phyloP scores from a whole-genome alignment of 2,888 invertebrate genomes.

The Crossocerus cetratus region DNA sequence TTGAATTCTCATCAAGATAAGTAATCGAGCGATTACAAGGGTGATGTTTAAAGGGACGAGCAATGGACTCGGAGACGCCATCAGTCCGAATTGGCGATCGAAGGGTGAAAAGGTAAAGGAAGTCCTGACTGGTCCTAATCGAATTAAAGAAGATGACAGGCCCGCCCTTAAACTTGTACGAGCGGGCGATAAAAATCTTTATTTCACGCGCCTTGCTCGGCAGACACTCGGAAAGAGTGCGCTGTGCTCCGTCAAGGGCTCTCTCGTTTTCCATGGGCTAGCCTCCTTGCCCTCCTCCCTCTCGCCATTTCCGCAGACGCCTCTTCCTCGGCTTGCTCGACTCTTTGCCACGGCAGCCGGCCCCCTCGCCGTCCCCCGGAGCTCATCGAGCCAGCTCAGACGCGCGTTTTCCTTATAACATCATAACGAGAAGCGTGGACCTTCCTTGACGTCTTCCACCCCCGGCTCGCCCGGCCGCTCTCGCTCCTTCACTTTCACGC shows the following conservation, averaged over 20 bases:
- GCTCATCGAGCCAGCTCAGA: slow-evolving; percentile 33
- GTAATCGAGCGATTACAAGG: no score
- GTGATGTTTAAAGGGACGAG: neutral
- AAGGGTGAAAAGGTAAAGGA: neutral
- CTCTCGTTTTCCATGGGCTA: slow-evolving; percentile 2
- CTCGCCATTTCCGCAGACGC: neutral
- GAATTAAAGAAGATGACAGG: slow-evolving; percentile 29
- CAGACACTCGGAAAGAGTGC: slow-evolving; percentile 45
- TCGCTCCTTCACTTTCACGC: slow-evolving; percentile 10
- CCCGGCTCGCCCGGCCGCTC: slow-evolving; percentile 30
- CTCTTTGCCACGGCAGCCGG: no score
- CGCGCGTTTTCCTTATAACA: slow-evolving; percentile 57
- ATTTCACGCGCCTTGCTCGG: slow-evolving; percentile 43
- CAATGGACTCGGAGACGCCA: no score
- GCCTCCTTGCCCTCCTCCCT: neutral
- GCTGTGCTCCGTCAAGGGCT: slow-evolving; percentile 43
- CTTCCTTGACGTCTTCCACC: slow-evolving; percentile 26
- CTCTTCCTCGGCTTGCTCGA: neutral
- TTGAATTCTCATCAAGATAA: no score
- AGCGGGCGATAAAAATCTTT: slow-evolving; percentile 56
- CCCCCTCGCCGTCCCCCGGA: no score
- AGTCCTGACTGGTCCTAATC: slow-evolving; percentile 14
- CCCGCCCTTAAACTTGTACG: slow-evolving; percentile 44
- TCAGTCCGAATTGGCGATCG: neutral
- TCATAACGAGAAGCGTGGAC: slow-evolving; percentile 53